Percentiles rank a stretch among this genome's conserved stretches.
phyloP scores from a whole-genome alignment of 1,140 invertebrate species.

The Bombus impatiens region DNA sequence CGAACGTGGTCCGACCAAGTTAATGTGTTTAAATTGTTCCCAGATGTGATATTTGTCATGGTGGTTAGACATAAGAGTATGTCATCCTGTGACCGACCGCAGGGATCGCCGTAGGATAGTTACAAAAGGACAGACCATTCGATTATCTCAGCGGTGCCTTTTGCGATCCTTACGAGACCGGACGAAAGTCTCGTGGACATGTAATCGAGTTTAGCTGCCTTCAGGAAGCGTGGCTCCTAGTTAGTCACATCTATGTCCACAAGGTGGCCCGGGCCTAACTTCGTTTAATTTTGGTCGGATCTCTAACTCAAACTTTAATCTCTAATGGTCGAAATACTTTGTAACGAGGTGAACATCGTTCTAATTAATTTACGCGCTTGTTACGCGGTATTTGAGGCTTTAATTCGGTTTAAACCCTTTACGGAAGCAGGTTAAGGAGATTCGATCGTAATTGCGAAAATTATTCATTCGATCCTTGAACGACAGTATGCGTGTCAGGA shows the following conservation, averaged over 20 bases:
- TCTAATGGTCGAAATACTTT: slow-evolving; percentile 11
- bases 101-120: slow-evolving; percentile 1
- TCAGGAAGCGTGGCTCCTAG: slow-evolving; percentile 6
- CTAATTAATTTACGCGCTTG: slow-evolving; percentile 20
- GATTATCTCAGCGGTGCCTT: slow-evolving; percentile 26
- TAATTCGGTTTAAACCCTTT: not conserved
- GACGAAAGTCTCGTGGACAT: slow-evolving; percentile 4
- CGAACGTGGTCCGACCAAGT: not conserved
- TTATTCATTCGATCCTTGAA: not conserved
- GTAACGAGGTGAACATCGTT: slow-evolving; percentile 14
- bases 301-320: slow-evolving; percentile 31
- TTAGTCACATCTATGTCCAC: slow-evolving; percentile 10
- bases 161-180: not conserved
- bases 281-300: slow-evolving; percentile 22
- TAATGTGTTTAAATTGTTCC: slow-evolving; percentile 1
- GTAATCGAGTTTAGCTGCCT: slow-evolving; percentile 53
- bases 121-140: slow-evolving; percentile 22
- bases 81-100: not conserved
- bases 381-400: not conserved
- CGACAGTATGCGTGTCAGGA: not conserved
- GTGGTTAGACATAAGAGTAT: no score
- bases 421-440: not conserved
- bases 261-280: slow-evolving; percentile 13
- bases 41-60: not conserved
- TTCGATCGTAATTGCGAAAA: not conserved